Evolutionary conservation across 2,888 invertebrate species (phyloP).

Genomic region (Nymphalis urticae): DNA sequence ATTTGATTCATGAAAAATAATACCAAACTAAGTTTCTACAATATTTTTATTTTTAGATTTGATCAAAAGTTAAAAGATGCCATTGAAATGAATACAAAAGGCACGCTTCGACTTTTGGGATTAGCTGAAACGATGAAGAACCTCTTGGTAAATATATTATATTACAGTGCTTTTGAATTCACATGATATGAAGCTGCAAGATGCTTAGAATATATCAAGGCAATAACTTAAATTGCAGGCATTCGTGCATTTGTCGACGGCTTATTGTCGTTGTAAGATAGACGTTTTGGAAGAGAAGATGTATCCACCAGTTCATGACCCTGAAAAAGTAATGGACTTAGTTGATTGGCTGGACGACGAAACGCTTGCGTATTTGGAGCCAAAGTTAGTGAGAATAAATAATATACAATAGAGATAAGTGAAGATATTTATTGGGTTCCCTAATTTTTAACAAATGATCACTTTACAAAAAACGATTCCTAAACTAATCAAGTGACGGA

Average conservation of each 20-base stretch:
- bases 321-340: slow-evolving; percentile 84
- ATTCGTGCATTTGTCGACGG: slow-evolving; percentile 94
- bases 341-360: slow-evolving; percentile 86
- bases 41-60: slow-evolving; percentile 79
- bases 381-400: slow-evolving; percentile 73
- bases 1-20: too few relatives aligned
- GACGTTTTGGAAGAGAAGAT: slow-evolving; percentile 88
- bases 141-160: slow-evolving; percentile 71
- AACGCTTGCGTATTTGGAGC: slow-evolving; percentile 83
- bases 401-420: neutral
- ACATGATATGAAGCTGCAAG: too few relatives aligned
- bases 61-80: slow-evolving; percentile 92
- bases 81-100: slow-evolving; percentile 91
- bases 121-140: slow-evolving; percentile 87
- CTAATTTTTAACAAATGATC: neutral
- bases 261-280: slow-evolving; percentile 95
- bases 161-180: too few relatives aligned
- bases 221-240: slow-evolving; percentile 61
- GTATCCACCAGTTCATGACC: slow-evolving; percentile 86
- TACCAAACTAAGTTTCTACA: too few relatives aligned
- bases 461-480: neutral
- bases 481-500: too few relatives aligned
- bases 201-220: too few relatives aligned
- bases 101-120: slow-evolving; percentile 88
- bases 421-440: neutral